These are phyloP conservation scores for Synergus japonicus DNA, from an alignment of 2,888 invertebrate species.

Conservation along the genomic window DNA sequence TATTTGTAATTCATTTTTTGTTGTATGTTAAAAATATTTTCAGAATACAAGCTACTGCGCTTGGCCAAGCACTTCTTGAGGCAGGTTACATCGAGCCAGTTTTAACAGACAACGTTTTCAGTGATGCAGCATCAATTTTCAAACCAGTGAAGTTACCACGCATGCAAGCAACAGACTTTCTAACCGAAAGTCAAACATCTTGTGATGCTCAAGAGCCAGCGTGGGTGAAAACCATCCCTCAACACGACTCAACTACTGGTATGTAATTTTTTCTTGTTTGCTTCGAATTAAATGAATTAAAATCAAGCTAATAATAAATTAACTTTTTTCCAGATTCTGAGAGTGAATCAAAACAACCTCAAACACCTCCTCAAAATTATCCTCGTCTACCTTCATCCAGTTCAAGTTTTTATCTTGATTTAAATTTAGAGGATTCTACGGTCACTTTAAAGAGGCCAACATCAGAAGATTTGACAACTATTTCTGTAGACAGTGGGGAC, in stretches of 20 bases:
- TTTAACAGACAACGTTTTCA: constrained; percentile 74
- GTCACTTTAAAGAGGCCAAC: constrained; percentile 80
- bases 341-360: constrained; percentile 68
- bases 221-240: constrained; percentile 82
- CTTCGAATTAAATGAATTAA: not conserved
- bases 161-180: constrained; percentile 72
- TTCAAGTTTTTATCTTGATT: constrained; percentile 82
- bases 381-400: constrained; percentile 77
- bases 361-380: constrained; percentile 64
- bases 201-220: constrained; percentile 81
- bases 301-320: not conserved
- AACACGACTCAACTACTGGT: constrained; percentile 77
- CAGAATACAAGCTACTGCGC: constrained; percentile 86
- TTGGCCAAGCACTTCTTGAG: constrained; percentile 88
- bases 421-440: constrained; percentile 83
- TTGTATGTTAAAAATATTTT: constrained; percentile 48
- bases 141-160: constrained; percentile 75
- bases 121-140: constrained; percentile 78
- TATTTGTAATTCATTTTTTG: constrained; percentile 14
- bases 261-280: constrained; percentile 39
- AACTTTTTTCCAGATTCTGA: constrained; percentile 68
- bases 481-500: constrained; percentile 66
- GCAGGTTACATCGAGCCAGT: constrained; percentile 86
- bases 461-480: constrained; percentile 70
- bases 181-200: constrained; percentile 75